Conservation (phyloP, 2,113 vertebrate species). For the Dicaeum eximium region DNA sequence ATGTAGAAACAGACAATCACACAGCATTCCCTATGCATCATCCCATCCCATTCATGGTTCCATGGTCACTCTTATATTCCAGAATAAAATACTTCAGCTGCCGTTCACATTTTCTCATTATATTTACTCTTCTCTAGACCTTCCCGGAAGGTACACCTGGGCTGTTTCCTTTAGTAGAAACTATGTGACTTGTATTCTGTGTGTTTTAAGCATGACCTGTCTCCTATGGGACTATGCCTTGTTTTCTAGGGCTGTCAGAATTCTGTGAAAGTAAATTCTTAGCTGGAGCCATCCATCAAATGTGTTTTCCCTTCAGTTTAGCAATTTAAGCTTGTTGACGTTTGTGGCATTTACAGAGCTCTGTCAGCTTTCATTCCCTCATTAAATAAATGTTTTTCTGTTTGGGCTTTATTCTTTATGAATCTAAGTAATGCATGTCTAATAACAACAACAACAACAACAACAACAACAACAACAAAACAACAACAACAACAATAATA, state of each 20-base stretch:
- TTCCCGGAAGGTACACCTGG: neutral
- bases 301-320: neutral
- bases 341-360: neutral
- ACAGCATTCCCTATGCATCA: neutral
- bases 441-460: too few species aligned
- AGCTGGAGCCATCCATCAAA: neutral
- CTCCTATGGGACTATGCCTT: neutral
- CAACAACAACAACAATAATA: neutral
- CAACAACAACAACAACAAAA: neutral
- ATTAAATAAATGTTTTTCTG: neutral
- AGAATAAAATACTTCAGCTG: neutral
- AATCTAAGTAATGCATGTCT: neutral
- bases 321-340: neutral
- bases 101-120: neutral
- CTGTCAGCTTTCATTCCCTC: neutral
- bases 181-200: neutral
- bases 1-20: neutral
- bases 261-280: neutral
- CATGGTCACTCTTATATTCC: neutral
- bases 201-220: neutral
- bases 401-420: neutral
- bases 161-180: neutral
- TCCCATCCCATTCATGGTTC: neutral
- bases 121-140: neutral
- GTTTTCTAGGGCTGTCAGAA: neutral